These are phyloP conservation scores for Pelobates cultripes DNA, from an alignment of 2,797 vertebrate genomes.

Conservation along the genomic window DNA sequence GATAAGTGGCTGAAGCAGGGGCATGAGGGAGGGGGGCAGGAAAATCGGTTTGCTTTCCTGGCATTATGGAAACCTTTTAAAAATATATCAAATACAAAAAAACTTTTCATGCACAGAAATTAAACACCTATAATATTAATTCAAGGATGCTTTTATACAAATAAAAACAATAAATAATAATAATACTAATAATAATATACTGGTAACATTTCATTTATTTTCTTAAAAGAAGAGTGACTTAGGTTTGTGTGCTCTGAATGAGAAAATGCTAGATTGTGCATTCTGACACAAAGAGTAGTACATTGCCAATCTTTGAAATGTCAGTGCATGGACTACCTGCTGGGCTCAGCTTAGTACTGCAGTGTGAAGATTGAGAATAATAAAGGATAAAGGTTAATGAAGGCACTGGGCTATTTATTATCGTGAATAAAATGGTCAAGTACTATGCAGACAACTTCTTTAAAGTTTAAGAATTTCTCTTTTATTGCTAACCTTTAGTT, in stretches of 20 bases:
- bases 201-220: constrained; percentile 48
- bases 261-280: constrained; percentile 69
- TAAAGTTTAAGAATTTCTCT: constrained; percentile 61
- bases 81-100: too few relatives aligned
- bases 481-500: constrained; percentile 62
- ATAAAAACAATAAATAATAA: constrained; percentile 13
- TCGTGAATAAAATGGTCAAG: constrained; percentile 62
- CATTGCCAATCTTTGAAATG: constrained; percentile 75
- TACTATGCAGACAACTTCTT: constrained; percentile 63
- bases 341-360: constrained; percentile 64
- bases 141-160: neutral
- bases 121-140: too few relatives aligned
- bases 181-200: constrained; percentile 48
- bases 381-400: constrained; percentile 83
- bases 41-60: too few relatives aligned
- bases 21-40: too few relatives aligned
- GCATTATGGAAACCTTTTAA: too few relatives aligned
- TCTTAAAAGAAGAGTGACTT: constrained; percentile 59
- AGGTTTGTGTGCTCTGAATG: constrained; percentile 65
- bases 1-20: too few relatives aligned
- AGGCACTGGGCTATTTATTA: constrained; percentile 65
- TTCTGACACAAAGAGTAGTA: constrained; percentile 59
- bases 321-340: constrained; percentile 71
- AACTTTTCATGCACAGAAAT: too few relatives aligned
- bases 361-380: constrained; percentile 70